These are phyloP conservation scores for Regulus satrapa DNA, from an alignment of 2,113 vertebrate genomes.

Conservation along the genomic window DNA sequence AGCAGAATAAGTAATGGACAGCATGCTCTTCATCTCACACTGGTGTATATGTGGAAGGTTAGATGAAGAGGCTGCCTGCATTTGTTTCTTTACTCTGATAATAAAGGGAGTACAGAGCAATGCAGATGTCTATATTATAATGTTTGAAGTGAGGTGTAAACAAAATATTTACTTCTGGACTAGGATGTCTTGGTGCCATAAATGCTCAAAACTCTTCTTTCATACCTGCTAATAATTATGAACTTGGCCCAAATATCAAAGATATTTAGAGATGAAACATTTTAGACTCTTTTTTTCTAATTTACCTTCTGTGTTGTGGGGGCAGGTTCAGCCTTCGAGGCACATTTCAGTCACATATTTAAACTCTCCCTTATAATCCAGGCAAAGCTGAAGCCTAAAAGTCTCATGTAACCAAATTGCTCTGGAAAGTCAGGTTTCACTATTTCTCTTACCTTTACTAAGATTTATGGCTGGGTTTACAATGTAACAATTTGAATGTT, in stretches of 20 bases:
- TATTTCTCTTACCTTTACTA: background rate
- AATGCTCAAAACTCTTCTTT: slow-evolving; percentile 25
- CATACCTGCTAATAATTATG: slow-evolving; percentile 35
- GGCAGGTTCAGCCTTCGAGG: slow-evolving; percentile 34
- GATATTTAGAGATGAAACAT: slow-evolving; percentile 46
- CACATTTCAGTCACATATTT: background rate
- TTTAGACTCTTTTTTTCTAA: background rate
- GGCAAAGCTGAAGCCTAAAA: background rate
- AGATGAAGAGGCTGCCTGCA: background rate
- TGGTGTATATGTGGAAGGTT: background rate
- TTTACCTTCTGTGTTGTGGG: slow-evolving; percentile 30
- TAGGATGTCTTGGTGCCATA: slow-evolving; percentile 5
- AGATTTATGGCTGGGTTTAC: background rate
- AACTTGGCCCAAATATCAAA: slow-evolving; percentile 58
- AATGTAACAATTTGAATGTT: background rate
- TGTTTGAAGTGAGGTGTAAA: slow-evolving; percentile 52
- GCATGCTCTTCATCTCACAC: background rate
- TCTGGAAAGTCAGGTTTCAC: background rate
- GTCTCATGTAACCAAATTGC: background rate
- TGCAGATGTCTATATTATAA: background rate
- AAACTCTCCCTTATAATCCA: background rate
- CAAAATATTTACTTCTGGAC: slow-evolving; percentile 56
- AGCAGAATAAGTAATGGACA: background rate
- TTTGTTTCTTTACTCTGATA: background rate
- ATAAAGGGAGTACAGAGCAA: background rate